phyloP scores from a whole-genome alignment of 2,113 vertebrate genomes.

The Etheostoma cragini region DNA sequence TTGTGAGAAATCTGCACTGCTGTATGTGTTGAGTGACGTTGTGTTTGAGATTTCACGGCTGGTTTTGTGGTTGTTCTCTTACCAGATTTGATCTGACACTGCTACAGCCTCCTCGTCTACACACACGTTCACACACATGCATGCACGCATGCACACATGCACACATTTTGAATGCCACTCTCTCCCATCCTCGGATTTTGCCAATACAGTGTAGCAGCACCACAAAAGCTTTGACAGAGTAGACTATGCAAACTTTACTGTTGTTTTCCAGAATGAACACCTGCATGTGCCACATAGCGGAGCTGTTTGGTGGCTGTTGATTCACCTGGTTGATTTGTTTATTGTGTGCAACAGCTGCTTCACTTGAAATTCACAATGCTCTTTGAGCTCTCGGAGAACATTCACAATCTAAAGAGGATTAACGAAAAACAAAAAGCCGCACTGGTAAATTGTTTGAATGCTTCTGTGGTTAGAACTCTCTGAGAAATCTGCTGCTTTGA shows the following conservation, averaged over 20 bases:
- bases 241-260: constrained; percentile 23
- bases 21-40: constrained; percentile 1
- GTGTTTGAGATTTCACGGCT: neutral
- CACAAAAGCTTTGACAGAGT: constrained; percentile 3
- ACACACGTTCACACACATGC: neutral
- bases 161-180: constrained; percentile 8
- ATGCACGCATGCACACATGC: neutral
- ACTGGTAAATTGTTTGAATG: constrained; percentile 14
- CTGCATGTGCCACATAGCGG: neutral
- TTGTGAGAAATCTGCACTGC: neutral
- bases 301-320: constrained; percentile 6
- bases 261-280: constrained; percentile 30
- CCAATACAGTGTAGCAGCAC: neutral
- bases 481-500: constrained; percentile 5
- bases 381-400: constrained; percentile 9
- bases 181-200: neutral
- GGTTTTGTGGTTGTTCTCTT: constrained; percentile 7
- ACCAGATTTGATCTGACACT: neutral
- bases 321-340: constrained; percentile 45
- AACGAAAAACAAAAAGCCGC: constrained; percentile 48
- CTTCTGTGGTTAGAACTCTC: constrained; percentile 18
- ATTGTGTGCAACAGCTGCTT: constrained; percentile 14
- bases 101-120: neutral
- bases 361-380: constrained; percentile 15
- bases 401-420: constrained; percentile 57